phyloP scores from a whole-genome alignment of 2,888 invertebrate species.

The Stegophylla sp. region DNA sequence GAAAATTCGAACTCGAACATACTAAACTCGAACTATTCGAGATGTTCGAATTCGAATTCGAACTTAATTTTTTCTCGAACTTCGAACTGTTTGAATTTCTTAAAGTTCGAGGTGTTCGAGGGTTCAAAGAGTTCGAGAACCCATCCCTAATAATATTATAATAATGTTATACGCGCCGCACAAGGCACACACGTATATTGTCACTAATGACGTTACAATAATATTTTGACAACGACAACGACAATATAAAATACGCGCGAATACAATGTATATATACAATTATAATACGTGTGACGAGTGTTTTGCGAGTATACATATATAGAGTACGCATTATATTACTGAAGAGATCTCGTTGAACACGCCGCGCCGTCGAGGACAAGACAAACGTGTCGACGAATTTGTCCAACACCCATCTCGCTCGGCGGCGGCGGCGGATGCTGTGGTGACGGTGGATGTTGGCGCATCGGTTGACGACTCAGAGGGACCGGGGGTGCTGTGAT shows the following conservation, averaged over 20 bases:
- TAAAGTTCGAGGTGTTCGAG: too few relatives aligned
- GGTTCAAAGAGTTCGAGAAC: too few relatives aligned
- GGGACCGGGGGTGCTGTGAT: not conserved
- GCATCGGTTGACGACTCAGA: not conserved
- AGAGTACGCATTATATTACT: not conserved
- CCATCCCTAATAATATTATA: too few relatives aligned
- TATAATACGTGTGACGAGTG: not conserved
- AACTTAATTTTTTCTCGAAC: too few relatives aligned
- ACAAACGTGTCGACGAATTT: conserved; percentile 47
- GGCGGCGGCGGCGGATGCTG: not conserved
- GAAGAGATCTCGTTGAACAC: conserved; percentile 32
- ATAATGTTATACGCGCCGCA: too few relatives aligned
- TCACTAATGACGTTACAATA: conserved; percentile 4
- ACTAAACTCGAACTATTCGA: too few relatives aligned
- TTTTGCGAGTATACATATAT: not conserved
- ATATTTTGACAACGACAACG: not conserved
- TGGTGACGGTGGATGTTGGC: not conserved
- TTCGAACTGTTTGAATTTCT: too few relatives aligned
- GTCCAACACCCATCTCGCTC: not conserved
- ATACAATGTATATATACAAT: not conserved
- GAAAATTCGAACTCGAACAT: too few relatives aligned
- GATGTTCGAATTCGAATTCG: too few relatives aligned
- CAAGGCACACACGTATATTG: too few relatives aligned
- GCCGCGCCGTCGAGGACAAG: not conserved
- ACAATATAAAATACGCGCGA: too few relatives aligned